A percentile compares a stretch with the other conserved stretches of the same genome.
Conservation (phyloP, 2,113 vertebrate species). For the Spea multiplicata region DNA sequence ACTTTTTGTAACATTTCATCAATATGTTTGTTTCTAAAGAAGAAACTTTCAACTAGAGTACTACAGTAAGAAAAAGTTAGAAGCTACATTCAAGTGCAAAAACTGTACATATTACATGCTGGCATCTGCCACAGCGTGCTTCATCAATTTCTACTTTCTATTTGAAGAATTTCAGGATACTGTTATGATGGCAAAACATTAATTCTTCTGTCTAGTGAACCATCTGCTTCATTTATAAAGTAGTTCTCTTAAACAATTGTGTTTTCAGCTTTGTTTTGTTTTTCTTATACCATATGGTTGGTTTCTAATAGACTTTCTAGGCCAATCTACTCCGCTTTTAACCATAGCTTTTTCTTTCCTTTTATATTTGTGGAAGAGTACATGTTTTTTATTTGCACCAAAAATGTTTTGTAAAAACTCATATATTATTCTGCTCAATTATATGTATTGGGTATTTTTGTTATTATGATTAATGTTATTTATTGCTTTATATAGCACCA, state of each 20-base stretch:
- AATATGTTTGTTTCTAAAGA: slow-evolving; percentile 15
- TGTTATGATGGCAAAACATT: slow-evolving; percentile 41
- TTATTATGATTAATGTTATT: too few species aligned
- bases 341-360: slow-evolving; percentile 3
- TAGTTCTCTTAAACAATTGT: slow-evolving; percentile 45
- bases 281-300: slow-evolving; percentile 42
- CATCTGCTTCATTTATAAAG: slow-evolving; percentile 46
- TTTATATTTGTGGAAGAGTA: neutral
- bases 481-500: too few species aligned
- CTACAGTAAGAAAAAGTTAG: slow-evolving; percentile 24
- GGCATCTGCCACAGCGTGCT: slow-evolving; percentile 44
- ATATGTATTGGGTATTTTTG: too few species aligned
- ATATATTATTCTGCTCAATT: too few species aligned
- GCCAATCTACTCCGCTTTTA: slow-evolving; percentile 8
- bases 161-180: slow-evolving; percentile 48
- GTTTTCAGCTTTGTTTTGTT: slow-evolving; percentile 38
- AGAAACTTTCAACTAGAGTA: slow-evolving; percentile 43
- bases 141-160: slow-evolving; percentile 44
- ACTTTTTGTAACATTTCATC: slow-evolving; percentile 28
- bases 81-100: slow-evolving; percentile 29
- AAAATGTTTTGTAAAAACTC: neutral
- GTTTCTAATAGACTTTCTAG: slow-evolving; percentile 38
- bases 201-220: slow-evolving; percentile 43
- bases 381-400: slow-evolving; percentile 8
- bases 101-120: slow-evolving; percentile 40